Percentiles rank a stretch among this genome's conserved stretches.
Evolutionary conservation across 2,888 invertebrate species (phyloP).

Genomic region (Glaucopsyche alexis): DNA sequence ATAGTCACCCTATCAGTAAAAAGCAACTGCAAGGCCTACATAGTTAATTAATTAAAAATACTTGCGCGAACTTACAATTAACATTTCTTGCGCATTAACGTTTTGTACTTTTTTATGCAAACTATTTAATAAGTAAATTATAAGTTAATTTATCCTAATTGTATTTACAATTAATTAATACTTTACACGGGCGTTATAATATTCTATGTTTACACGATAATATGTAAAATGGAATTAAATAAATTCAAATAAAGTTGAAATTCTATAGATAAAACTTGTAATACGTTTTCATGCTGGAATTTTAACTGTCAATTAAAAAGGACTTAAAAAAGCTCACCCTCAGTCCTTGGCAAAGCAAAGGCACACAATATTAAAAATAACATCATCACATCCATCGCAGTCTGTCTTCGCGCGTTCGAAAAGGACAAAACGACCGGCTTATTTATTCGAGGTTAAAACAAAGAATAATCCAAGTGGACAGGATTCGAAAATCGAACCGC

Average conservation of each 20-base stretch:
- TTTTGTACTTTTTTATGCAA: background rate
- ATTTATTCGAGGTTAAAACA: slow-evolving; percentile 40
- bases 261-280: background rate
- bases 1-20: background rate
- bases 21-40: slow-evolving; percentile 16
- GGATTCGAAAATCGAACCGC: slow-evolving; percentile 55
- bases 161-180: background rate
- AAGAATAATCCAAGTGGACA: slow-evolving; percentile 46
- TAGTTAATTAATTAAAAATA: background rate
- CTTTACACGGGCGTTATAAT: no score
- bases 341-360: slow-evolving; percentile 39
- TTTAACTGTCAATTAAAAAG: background rate
- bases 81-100: background rate
- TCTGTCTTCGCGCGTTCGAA: slow-evolving; percentile 26
- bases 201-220: no score
- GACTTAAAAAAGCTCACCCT: slow-evolving; percentile 45
- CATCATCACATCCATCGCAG: slow-evolving; percentile 43
- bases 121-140: background rate
- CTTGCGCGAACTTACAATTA: background rate
- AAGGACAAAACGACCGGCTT: slow-evolving; percentile 34
- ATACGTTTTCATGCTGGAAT: background rate
- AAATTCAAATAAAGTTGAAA: background rate
- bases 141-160: background rate
- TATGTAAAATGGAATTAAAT: background rate
- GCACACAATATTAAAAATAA: slow-evolving; percentile 43